These are phyloP conservation scores for Acrossocheilus fasciatus DNA, from an alignment of 2,797 vertebrate species.

Conservation along the genomic window DNA sequence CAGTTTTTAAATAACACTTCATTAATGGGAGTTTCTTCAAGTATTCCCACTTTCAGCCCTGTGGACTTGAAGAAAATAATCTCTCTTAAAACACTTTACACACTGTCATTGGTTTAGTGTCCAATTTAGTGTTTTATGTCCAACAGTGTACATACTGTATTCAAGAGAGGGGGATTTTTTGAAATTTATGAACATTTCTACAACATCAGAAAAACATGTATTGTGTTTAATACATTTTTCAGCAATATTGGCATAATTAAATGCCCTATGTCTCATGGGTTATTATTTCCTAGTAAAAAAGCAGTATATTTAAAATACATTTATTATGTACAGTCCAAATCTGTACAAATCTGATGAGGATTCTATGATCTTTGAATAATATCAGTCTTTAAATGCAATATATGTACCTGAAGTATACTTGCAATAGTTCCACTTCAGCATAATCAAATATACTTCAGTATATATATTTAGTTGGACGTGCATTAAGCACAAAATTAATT, in stretches of 20 bases:
- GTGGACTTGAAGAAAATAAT: neutral
- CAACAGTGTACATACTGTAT: neutral
- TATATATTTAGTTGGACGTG: neutral
- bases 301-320: neutral
- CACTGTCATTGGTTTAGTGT: neutral
- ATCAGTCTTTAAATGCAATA: neutral
- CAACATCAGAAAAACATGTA: neutral
- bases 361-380: neutral
- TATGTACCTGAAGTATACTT: neutral
- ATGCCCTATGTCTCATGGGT: neutral
- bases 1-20: constrained; percentile 8
- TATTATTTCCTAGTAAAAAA: no score
- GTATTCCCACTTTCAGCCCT: neutral
- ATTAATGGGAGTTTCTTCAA: neutral
- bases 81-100: neutral
- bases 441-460: no score
- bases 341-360: neutral
- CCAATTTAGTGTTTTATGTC: neutral
- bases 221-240: neutral
- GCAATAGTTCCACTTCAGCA: no score
- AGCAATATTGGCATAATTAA: neutral
- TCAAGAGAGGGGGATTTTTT: neutral
- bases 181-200: neutral
- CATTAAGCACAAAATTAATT: neutral
- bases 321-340: neutral